These are phyloP conservation scores for Monopterus albus DNA, from an alignment of 2,113 vertebrate species.

Conservation along the genomic window DNA sequence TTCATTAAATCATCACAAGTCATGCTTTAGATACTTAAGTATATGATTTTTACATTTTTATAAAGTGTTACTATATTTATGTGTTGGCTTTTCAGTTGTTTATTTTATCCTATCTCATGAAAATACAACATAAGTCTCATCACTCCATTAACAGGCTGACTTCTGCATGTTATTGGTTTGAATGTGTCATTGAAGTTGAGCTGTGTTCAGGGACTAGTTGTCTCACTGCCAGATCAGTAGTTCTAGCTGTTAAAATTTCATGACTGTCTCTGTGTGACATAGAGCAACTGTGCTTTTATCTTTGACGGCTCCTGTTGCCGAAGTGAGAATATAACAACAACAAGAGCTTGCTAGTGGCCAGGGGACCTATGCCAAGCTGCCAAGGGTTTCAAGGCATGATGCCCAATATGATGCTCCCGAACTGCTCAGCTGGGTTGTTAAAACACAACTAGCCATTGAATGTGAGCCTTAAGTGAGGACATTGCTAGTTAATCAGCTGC, in stretches of 20 bases:
- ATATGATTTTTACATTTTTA: no score
- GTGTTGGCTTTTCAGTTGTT: no score
- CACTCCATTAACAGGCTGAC: conserved; percentile 9
- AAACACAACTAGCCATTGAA: conserved; percentile 57
- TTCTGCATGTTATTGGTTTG: conserved; percentile 33
- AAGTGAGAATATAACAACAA: conserved; percentile 70
- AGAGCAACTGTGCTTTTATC: conserved; percentile 69
- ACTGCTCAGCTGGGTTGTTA: conserved; percentile 64
- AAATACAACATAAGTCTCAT: conserved; percentile 14
- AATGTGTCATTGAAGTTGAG: conserved; percentile 46
- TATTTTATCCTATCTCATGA: conserved; percentile 27
- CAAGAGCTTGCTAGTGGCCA: conserved; percentile 50
- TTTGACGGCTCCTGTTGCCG: conserved; percentile 68
- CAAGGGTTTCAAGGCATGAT: conserved; percentile 52
- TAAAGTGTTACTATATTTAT: no score
- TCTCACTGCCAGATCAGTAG: conserved; percentile 33
- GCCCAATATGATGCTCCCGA: conserved; percentile 61
- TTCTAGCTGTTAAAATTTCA: conserved; percentile 68
- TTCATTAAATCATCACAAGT: no score
- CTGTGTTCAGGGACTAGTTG: conserved; percentile 38
- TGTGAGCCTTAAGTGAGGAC: conserved; percentile 42
- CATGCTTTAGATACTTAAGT: no score
- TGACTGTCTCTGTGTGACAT: conserved; percentile 70
- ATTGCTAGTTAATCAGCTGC: conserved; percentile 39
- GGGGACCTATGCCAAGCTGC: conserved; percentile 56